Evolutionary conservation across 1,140 invertebrate genomes (phyloP), one percentile per base, ranked within the genome.

Genomic region (Sesamia nonagrioides): DNA sequence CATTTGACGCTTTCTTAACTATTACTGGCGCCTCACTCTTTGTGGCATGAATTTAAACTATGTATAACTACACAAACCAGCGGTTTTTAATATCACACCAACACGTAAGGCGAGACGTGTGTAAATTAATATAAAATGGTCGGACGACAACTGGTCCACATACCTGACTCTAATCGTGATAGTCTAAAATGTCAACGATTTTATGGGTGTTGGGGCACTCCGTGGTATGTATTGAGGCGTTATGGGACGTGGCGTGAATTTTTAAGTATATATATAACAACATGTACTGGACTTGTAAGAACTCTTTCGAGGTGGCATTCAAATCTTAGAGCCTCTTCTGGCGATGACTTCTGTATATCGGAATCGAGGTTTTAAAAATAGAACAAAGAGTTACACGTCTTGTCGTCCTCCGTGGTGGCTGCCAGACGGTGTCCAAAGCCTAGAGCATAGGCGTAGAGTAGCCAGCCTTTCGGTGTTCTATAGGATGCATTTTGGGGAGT

Each of bases 111-210:
- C 13, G 61, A 66, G 48, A 66, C 61, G 61, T 21, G 61, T 21
- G 61, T 45, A 42, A 45, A 66, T 66, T 45, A 48, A 68, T 68
- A 48, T 68, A 27, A 50, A 68, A 27, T 27, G 21, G 21, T 37
- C 2, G 58, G 58, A 6, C 58, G 58, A 61, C 58, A 37, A 61
- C 58, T 35, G 42, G 42, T 15, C 2, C 13, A 48, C 11, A n/a
- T 48, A 68, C 63, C 18, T 68, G 18, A 27, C 42, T 68, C 21
- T 18, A 72, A 78, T 68, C 66, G 52, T 54, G 37, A 68, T 50
- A 50, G 52, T 71, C 60, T 61, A 63, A 63, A 81, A 81, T 78
- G 69, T 74, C 76, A 75, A 69, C 69, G 60, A 42, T 75, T 81
- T 75, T 81, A 78, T 81, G 56, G 71, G 40, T 42, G 71, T 40